Evolutionary conservation across 1,140 invertebrate species (phyloP).

Genomic region (Drosophila sp.): DNA sequence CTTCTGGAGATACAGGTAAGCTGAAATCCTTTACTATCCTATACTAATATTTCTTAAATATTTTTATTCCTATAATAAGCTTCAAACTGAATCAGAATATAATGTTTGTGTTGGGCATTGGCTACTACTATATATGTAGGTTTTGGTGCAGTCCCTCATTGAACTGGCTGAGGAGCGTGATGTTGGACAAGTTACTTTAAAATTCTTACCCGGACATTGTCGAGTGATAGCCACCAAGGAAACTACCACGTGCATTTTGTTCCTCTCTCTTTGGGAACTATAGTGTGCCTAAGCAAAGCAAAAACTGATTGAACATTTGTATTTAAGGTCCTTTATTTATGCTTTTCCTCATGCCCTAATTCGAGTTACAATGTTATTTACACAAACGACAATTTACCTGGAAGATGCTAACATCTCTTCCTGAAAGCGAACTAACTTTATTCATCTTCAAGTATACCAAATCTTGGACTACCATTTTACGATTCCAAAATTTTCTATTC

Average conservation of each 20-base stretch:
- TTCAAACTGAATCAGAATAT: too few species aligned
- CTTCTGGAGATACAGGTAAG: too few species aligned
- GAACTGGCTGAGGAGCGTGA: slow-evolving; percentile 88
- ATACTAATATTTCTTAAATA: too few species aligned
- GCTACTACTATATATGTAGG: slow-evolving; percentile 89
- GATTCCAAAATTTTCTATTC: neutral
- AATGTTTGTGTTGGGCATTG: slow-evolving; percentile 84
- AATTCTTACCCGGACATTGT: slow-evolving; percentile 89
- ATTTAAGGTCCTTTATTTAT: slow-evolving; percentile 82
- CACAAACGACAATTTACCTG: too few species aligned
- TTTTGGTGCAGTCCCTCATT: slow-evolving; percentile 94
- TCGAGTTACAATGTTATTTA: too few species aligned
- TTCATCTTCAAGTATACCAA: neutral
- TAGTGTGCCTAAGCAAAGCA: too few species aligned
- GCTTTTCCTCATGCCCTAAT: too few species aligned
- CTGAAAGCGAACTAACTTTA: neutral
- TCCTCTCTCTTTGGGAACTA: slow-evolving; percentile 86
- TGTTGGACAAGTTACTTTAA: slow-evolving; percentile 88
- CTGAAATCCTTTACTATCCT: too few species aligned
- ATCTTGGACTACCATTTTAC: neutral
- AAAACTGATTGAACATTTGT: too few species aligned
- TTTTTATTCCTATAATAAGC: too few species aligned
- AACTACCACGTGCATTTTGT: slow-evolving; percentile 87
- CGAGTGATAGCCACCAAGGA: slow-evolving; percentile 52
- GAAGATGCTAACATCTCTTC: too few species aligned